A percentile compares a stretch with the other conserved stretches of the same genome.
These are phyloP conservation scores for Acestrorhynchus altus DNA, from an alignment of 2,797 vertebrate species.

Conservation along the genomic window DNA sequence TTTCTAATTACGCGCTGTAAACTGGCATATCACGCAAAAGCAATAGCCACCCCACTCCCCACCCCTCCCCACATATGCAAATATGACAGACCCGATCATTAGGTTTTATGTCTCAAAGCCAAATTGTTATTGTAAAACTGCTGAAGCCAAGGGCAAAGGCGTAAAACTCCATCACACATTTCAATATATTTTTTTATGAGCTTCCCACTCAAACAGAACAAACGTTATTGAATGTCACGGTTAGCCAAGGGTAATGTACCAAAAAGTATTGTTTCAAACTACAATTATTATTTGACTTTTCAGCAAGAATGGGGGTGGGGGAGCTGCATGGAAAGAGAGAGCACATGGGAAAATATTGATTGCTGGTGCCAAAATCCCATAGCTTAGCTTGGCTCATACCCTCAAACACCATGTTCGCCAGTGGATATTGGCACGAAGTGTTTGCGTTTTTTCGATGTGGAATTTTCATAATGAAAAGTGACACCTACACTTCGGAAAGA, in stretches of 20 bases:
- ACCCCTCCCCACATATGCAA: slow-evolving; percentile 77
- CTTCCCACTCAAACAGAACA: slow-evolving; percentile 68
- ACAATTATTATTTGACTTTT: slow-evolving; percentile 51
- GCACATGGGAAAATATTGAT: neutral
- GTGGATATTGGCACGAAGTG: neutral
- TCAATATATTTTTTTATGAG: slow-evolving; percentile 73
- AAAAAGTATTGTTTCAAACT: slow-evolving; percentile 51
- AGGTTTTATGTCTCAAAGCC: slow-evolving; percentile 80
- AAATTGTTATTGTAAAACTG: slow-evolving; percentile 81
- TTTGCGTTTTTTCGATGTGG: slow-evolving; percentile 14
- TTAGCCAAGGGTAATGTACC: slow-evolving; percentile 61
- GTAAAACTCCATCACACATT: slow-evolving; percentile 67
- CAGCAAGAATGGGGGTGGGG: neutral
- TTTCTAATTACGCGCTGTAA: slow-evolving; percentile 78
- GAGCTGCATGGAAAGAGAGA: neutral
- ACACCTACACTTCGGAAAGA: neutral
- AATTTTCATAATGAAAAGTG: slow-evolving; percentile 29
- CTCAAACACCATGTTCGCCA: slow-evolving; percentile 4
- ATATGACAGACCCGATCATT: slow-evolving; percentile 83
- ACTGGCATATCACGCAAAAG: slow-evolving; percentile 70
- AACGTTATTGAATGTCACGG: slow-evolving; percentile 72
- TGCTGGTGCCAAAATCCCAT: slow-evolving; percentile 25
- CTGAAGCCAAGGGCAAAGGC: slow-evolving; percentile 78
- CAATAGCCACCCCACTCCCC: slow-evolving; percentile 71
- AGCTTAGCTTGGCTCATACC: slow-evolving; percentile 29